Evolutionary conservation across 1,140 invertebrate genomes (phyloP), one percentile per base, ranked within the genome.

Genomic region (Drosophila bipectinata): DNA sequence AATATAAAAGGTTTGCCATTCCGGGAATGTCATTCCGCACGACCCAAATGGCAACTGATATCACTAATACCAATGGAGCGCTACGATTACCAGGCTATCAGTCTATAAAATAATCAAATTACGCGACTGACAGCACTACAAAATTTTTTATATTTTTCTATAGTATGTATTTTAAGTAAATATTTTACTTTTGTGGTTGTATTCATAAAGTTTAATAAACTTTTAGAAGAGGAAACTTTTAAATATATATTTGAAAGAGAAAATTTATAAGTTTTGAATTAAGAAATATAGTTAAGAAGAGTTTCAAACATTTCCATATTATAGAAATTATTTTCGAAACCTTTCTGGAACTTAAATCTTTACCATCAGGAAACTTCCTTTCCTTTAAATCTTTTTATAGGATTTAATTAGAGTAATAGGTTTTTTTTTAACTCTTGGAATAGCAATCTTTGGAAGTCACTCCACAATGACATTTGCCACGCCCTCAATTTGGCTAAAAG

Each of bases 101-200:
- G 71, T 63, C 58, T 58, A 75, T 74, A 74, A 64, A 74, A 66
- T 75, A 75, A 75, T 64, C 72, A 74, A 74, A 52, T 64, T 45
- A 64, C 71, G 34, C 59, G 37, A 64, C 71, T 48, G 71, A 74
- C 71, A 73, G 47, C 71, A 61, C 56, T 48, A 69, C 32, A 51
- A 26, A 56, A 49, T 28, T 37, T 15, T n/a, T 53, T 15, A 30
- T 9, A 52, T 18, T 32, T 37, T 4, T 37, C 12, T 37, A 21
- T 21, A 21, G 34, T n/a, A n/a, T 10, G 10, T 4, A 3, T 12
- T 12, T 1, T 37, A 34, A 6, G 6, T 7, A 30, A 30, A 30
- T 30, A 30, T 30, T 30, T 30, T 8, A 8, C 32, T 9, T 12
- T 9, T 59, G 26, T 55, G 24, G 21, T 41, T 55, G 55, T 28